These are phyloP conservation scores for Drosophila differens DNA, from an alignment of 2,888 invertebrate genomes.

Conservation along the genomic window DNA sequence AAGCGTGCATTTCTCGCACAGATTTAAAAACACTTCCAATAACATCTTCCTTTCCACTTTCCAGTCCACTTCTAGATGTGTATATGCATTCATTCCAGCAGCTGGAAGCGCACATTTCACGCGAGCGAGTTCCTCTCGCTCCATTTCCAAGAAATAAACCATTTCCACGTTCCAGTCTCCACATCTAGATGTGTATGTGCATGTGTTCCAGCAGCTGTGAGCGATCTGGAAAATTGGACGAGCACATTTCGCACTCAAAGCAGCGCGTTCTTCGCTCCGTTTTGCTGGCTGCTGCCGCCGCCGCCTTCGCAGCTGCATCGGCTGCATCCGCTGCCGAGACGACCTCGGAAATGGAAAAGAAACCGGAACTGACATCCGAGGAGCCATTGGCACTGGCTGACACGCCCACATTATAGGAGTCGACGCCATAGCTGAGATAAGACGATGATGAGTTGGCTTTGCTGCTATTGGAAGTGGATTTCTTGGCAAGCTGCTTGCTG, in stretches of 20 bases:
- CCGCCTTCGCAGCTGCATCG: conserved; percentile 67
- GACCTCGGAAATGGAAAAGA: conserved; percentile 76
- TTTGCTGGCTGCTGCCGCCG: conserved; percentile 62
- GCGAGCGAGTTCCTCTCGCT: not conserved
- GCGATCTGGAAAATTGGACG: conserved; percentile 90
- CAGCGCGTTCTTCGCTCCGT: conserved; percentile 84
- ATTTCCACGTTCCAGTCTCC: not conserved
- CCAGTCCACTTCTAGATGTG: not conserved
- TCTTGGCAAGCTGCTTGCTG: conserved; percentile 48
- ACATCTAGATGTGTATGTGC: conserved; percentile 89
- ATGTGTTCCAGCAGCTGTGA: conserved; percentile 91
- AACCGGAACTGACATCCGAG: conserved; percentile 65
- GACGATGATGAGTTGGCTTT: conserved; percentile 33
- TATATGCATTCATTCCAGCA: too few relatives aligned
- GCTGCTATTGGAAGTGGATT: conserved; percentile 19
- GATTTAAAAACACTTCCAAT: conserved; percentile 1
- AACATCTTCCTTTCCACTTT: conserved; percentile 37
- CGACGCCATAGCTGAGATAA: conserved; percentile 72
- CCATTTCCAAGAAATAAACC: not conserved
- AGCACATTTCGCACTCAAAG: conserved; percentile 94
- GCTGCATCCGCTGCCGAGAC: conserved; percentile 72
- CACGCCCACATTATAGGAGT: conserved; percentile 64
- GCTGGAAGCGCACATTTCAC: not conserved
- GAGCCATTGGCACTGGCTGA: conserved; percentile 53
- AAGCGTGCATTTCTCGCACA: not conserved